Evolutionary conservation across 2,113 vertebrate species (phyloP), one percentile per base, ranked within the genome.

Genomic region (Nothoprocta pentlandii): DNA sequence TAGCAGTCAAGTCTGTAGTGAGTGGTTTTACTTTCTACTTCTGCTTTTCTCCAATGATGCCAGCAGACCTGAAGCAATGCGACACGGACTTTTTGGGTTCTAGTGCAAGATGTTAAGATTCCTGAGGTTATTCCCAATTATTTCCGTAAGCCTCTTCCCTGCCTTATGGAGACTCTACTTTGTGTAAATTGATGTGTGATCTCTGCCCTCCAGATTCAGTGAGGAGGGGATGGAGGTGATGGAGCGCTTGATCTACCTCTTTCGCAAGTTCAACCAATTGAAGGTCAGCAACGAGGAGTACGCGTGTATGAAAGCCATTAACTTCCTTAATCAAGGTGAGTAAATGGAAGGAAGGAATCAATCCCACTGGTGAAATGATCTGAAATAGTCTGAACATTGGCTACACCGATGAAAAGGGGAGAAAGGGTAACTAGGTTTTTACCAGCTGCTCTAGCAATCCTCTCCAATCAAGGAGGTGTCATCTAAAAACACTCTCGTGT

Each of bases 181-280:
- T 70, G 21, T 26, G 21, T 10, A 11, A 1, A 1, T 9, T 86
- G 76, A 87, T 13, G 34, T 81, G 81, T 85, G 70, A 16, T 79
- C n/a, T 56, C 66, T 92, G 5, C 49, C 49, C 75, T 59, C 3
- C 89, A 98, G 98, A 32, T 99, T 99, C 96, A 99, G 99, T 83
- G 99, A 99, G 86, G 99, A 99, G 75, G 99, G 99, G 12, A 99
- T 99, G 99, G 99, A 99, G 96, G 99, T 99, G 92, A 99, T 99
- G 96, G 99, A 99, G 97, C 98, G 99, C 63, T 73, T 99, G 94
- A 99, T 99, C 92, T 99, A 99, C 98, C 98, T 99, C 70, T 99
- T 99, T 74, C 99, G 99, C 92, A 99, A 99, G 87, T 99, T 99
- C 90, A 98, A 98, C 96, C 99, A 99, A 93, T 76, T 99, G 89